These are phyloP conservation scores for Psammodynastes pulverulentus DNA, from an alignment of 2,113 vertebrate species.

Conservation along the genomic window DNA sequence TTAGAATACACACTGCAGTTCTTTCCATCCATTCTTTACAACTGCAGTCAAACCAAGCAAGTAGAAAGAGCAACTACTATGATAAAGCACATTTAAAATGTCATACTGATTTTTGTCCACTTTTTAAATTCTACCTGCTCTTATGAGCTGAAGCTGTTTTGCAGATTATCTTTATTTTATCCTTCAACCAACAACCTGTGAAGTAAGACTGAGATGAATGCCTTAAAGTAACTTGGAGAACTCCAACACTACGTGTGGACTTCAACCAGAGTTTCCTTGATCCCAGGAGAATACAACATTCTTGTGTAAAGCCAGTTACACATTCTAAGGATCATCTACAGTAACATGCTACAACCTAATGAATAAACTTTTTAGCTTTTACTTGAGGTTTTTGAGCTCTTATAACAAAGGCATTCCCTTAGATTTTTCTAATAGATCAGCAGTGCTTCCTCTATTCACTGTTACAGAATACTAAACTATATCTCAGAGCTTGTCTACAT, in stretches of 20 bases:
- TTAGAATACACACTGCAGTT: background rate
- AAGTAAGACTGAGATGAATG: background rate
- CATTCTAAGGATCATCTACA: background rate
- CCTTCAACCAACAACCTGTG: background rate
- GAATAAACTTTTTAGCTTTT: background rate
- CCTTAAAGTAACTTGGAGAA: background rate
- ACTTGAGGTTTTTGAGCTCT: background rate
- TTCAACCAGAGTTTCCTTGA: background rate
- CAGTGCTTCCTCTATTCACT: background rate
- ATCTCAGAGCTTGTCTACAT: background rate
- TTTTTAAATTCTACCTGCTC: background rate
- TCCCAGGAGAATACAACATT: background rate
- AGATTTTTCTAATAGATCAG: background rate
- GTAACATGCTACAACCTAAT: background rate
- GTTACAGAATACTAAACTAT: background rate
- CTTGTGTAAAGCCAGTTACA: background rate
- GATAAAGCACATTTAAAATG: background rate
- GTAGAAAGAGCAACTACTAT: background rate
- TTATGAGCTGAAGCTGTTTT: background rate
- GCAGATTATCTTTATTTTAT: background rate
- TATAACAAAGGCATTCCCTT: background rate
- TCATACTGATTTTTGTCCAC: background rate
- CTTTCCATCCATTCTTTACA: background rate
- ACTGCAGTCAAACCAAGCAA: background rate
- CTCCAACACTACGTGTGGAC: background rate